A percentile compares a stretch with the other conserved stretches of the same genome.
These are phyloP conservation scores for Hypselothyrea guttata DNA, from an alignment of 2,888 invertebrate genomes.

Conservation along the genomic window DNA sequence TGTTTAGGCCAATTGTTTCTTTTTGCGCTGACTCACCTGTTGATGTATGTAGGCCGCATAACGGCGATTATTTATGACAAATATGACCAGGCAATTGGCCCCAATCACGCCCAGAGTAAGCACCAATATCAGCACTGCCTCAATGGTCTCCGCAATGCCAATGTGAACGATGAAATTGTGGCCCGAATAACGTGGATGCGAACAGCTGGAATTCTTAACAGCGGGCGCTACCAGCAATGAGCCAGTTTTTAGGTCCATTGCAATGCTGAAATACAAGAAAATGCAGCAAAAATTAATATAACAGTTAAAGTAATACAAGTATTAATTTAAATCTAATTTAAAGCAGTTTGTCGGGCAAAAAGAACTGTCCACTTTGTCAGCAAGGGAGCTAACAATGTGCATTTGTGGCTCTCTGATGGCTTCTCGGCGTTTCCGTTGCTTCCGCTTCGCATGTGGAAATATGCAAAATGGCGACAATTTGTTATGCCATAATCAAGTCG, in stretches of 20 bases:
- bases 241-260: constrained; percentile 84
- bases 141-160: constrained; percentile 88
- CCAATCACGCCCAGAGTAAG: constrained; percentile 90
- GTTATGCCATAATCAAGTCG: constrained; percentile 77
- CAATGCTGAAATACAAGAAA: constrained; percentile 66
- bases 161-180: constrained; percentile 86
- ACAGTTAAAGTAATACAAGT: too few species aligned
- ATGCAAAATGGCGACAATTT: constrained; percentile 75
- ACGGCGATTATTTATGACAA: constrained; percentile 91
- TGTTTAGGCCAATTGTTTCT: background rate
- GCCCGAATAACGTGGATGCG: constrained; percentile 86
- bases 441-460: constrained; percentile 47
- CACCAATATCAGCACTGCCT: constrained; percentile 89
- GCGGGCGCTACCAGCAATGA: constrained; percentile 90
- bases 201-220: constrained; percentile 92
- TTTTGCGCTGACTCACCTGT: constrained; percentile 85
- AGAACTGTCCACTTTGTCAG: too few species aligned
- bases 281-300: background rate
- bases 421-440: constrained; percentile 31
- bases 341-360: too few species aligned
- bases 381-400: constrained; percentile 8
- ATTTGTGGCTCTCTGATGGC: constrained; percentile 35
- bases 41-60: constrained; percentile 94
- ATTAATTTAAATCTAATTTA: too few species aligned
- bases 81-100: constrained; percentile 90